Base-by-base conservation (phyloP, 2,113 vertebrate genomes). In the Poeciliopsis turrubarensis region DNA sequence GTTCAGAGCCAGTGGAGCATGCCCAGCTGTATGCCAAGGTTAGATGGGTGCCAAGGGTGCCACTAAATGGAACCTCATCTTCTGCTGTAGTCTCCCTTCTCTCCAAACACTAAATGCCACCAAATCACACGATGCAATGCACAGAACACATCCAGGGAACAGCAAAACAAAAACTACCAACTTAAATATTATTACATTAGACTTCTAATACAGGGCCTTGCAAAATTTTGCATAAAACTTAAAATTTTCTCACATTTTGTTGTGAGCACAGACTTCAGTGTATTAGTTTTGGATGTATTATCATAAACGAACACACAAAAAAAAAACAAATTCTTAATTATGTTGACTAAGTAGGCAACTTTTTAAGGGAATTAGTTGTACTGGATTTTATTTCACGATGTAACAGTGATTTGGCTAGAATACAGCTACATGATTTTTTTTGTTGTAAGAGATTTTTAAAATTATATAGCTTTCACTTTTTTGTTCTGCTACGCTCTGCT, bases 41-140 rank as follows among this genome's bases (percentile, higher is more conserved):
- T 86, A 91, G 89, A 92, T 92, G 87, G 89, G 91, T 90, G 91
- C 92, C 92, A 92, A 90, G 91, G 92, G 92, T 92, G 88, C 91
- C 81, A 89, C 92, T 92, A 90, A 92, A 89, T 51, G 76, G 91
- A 92, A 85, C 86, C 85, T 87, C 88, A 89, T 92, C 82, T 85
- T 84, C 84, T 83, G 80, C 82, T 82, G 75, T 73, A 34, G 69
- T 77, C 81, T 82, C 79, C 86, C 72, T 75, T 84, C 71, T 68
- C 60, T 65, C 81, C 82, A 75, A 85, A 76, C 81, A 78, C 78
- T 84, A 88, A 89, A 86, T 60, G 73, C 86, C 75, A 80, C 84
- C 70, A 68, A 76, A 69, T 82, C 87, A 78, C 76, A 83, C 80
- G 84, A 79, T 70, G 68, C 72, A 76, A 54, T 22, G 68, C 39